phyloP scores from a whole-genome alignment of 1,140 invertebrate species.

The Marisa cornuarietis region DNA sequence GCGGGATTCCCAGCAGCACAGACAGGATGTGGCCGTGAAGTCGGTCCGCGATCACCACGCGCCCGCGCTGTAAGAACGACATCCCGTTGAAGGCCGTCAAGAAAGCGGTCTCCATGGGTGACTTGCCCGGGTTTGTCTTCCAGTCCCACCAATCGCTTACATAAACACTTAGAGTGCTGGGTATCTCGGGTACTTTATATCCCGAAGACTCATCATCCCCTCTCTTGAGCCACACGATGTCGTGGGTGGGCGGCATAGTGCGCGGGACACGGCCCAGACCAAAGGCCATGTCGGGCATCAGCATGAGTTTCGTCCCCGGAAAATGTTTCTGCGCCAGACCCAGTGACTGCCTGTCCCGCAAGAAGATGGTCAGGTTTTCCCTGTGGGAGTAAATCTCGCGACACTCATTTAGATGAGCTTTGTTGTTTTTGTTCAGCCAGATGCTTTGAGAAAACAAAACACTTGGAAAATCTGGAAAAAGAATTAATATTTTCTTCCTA shows the following conservation, averaged over 20 bases:
- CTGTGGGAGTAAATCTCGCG: conserved; percentile 23
- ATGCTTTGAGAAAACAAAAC: conserved; percentile 38
- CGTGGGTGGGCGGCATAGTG: conserved; percentile 15
- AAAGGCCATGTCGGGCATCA: conserved; percentile 34
- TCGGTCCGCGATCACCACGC: conserved; percentile 35
- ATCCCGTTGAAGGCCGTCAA: conserved; percentile 8
- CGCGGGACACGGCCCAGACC: conserved; percentile 14
- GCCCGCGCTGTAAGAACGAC: conserved; percentile 20
- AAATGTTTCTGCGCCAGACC: conserved; percentile 22
- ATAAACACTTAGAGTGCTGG: background rate
- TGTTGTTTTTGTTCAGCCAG: background rate
- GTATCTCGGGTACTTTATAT: background rate
- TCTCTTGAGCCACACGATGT: conserved; percentile 29
- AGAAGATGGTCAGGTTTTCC: conserved; percentile 28
- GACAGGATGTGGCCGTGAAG: conserved; percentile 39
- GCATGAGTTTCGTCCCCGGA: conserved; percentile 10
- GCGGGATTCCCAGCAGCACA: conserved; percentile 32
- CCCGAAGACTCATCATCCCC: conserved; percentile 15
- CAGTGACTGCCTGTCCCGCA: conserved; percentile 33
- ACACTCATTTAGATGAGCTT: background rate
- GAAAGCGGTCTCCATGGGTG: background rate
- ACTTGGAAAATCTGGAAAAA: conserved; percentile 22
- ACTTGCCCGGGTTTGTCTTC: background rate
- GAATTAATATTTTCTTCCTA: conserved; percentile 5
- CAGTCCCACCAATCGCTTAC: background rate